Conservation (phyloP, 2,888 invertebrate genomes). For the Philereme transversata region DNA sequence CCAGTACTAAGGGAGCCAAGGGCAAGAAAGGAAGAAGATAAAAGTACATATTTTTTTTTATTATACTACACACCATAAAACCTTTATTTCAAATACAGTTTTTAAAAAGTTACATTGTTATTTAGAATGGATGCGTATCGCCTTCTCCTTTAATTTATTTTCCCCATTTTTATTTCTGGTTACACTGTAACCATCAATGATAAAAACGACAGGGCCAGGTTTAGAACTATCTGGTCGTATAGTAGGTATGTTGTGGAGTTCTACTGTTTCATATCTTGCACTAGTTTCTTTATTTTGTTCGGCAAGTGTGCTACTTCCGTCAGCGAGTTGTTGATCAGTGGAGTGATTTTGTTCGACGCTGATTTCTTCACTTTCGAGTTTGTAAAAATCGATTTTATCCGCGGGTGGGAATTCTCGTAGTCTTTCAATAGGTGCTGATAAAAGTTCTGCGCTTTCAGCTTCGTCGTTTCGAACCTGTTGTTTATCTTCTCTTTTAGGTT, state of each 20-base stretch:
- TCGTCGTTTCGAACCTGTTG: conserved; percentile 59
- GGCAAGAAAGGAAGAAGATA: conserved; percentile 80
- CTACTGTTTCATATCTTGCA: conserved; percentile 62
- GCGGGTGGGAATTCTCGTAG: conserved; percentile 64
- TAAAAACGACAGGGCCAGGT: conserved; percentile 59
- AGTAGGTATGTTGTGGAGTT: conserved; percentile 26
- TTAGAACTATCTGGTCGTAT: conserved; percentile 41
- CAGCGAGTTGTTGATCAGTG: conserved; percentile 71
- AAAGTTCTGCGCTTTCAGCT: conserved; percentile 64
- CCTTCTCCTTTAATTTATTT: conserved; percentile 65
- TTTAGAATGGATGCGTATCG: conserved; percentile 60
- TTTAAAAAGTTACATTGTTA: conserved; percentile 23
- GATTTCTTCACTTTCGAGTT: conserved; percentile 64
- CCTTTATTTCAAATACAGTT: conserved; percentile 28
- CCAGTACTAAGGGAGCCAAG: conserved; percentile 65
- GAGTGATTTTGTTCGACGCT: conserved; percentile 62
- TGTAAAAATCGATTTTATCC: conserved; percentile 53
- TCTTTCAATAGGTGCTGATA: conserved; percentile 70
- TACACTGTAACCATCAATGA: conserved; percentile 76
- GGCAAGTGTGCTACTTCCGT: conserved; percentile 70
- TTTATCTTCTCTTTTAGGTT: conserved; percentile 36
- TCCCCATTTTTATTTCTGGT: conserved; percentile 73
- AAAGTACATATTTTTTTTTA: conserved; percentile 38
- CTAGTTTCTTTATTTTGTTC: conserved; percentile 68
- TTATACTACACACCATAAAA: conserved; percentile 32